Evolutionary conservation across 2,888 invertebrate species (phyloP).

Genomic region (Teleiodes luculella): DNA sequence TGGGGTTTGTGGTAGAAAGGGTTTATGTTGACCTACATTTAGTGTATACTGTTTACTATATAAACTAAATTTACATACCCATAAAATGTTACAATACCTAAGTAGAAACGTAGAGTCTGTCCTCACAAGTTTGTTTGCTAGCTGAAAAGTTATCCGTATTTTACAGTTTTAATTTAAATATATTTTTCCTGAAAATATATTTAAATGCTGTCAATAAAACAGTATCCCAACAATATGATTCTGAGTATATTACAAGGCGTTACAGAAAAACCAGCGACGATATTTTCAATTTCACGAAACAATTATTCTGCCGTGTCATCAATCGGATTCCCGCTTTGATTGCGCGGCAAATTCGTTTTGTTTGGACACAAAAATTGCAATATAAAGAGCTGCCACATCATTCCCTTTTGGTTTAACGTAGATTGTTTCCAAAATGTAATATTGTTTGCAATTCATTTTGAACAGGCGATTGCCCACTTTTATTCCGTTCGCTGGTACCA

Average conservation of each 20-base stretch:
- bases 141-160: too few relatives aligned
- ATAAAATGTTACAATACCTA: too few relatives aligned
- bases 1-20: neutral
- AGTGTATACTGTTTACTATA: too few relatives aligned
- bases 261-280: conserved; percentile 58
- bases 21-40: neutral
- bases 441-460: conserved; percentile 77
- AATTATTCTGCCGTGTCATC: conserved; percentile 78
- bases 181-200: too few relatives aligned
- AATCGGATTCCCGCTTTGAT: conserved; percentile 78
- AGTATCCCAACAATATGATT: conserved; percentile 28
- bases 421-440: conserved; percentile 77
- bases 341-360: conserved; percentile 79
- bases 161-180: too few relatives aligned
- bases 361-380: conserved; percentile 79
- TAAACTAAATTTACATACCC: too few relatives aligned
- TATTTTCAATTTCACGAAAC: conserved; percentile 78
- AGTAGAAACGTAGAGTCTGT: too few relatives aligned
- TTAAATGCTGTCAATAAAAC: neutral
- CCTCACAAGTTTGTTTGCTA: too few relatives aligned
- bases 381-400: conserved; percentile 79
- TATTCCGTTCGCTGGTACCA: conserved; percentile 58
- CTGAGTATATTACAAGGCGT: conserved; percentile 54
- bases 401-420: conserved; percentile 77
- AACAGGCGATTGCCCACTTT: conserved; percentile 71